A percentile compares a stretch with the other conserved stretches of the same genome.
phyloP scores from a whole-genome alignment of 2,113 vertebrate species.

The Procavia capensis region DNA sequence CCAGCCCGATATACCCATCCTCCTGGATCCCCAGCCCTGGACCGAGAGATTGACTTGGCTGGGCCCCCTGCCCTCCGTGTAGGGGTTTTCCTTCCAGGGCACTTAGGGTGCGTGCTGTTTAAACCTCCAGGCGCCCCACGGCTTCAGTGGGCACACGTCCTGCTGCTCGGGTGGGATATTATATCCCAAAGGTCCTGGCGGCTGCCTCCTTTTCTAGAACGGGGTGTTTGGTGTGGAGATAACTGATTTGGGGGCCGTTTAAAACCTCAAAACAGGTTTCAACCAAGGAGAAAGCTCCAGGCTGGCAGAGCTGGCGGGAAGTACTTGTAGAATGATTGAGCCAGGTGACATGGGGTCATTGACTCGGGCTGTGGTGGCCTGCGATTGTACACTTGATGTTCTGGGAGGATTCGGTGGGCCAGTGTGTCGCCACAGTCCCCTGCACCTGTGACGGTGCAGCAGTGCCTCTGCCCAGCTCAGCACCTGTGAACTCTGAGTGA shows the following conservation, averaged over 20 bases:
- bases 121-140: background rate
- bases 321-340: background rate
- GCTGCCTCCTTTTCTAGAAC: conserved; percentile 12
- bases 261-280: conserved; percentile 37
- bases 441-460: background rate
- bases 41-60: background rate
- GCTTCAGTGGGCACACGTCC: background rate
- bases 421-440: rapidly evolving
- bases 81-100: background rate
- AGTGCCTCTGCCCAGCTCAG: rapidly evolving
- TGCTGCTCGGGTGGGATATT: background rate
- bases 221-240: background rate
- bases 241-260: background rate
- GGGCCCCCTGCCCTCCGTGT: background rate
- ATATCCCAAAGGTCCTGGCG: background rate
- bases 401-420: background rate
- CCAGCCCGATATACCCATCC: no score
- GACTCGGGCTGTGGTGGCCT: background rate
- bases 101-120: background rate
- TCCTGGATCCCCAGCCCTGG: background rate
- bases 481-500: background rate
- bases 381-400: background rate
- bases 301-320: background rate
- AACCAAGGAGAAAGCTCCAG: background rate
- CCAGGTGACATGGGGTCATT: background rate